Evolutionary conservation across 30 jellyfish, hydroid and myxozoan species (phyloP), one percentile per base, ranked within the genome.

Genomic region (Phacellophora camtschatica): DNA sequence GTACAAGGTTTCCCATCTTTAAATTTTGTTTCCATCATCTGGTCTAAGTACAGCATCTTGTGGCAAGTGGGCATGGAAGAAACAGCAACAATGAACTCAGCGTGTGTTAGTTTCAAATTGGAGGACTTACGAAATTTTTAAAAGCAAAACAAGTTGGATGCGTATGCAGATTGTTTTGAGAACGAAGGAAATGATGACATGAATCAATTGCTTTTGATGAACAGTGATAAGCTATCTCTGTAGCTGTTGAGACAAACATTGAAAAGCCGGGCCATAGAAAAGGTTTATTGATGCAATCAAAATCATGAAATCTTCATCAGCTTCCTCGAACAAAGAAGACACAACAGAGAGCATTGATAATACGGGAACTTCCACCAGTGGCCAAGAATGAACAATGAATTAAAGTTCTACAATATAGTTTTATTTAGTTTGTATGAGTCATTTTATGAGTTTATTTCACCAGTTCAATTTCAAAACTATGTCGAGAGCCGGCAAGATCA

Each of bases 231-330:
- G 36, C 61, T 65, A 65, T 25, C 22, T 35, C 3, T 65, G 79
- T 39, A 4, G 51, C 51, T 20, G 35, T 30, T 4, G 58, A 65
- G 22, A 65, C 51, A 35, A 35, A 39, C 24, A 39, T 65, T 65
- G 51, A 35, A 39, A 65, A 65, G 62, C 63, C 49, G 30, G 79
- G 79, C 58, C 79, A 65, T 61, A 33, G 62, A 54, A 54, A 54
- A 54, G 69, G 22, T 54, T 54, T 54, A 6, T 54, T 7, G 69
- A 27, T 54, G 69, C 69, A 27, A 54, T 54, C 6, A 32, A 54
- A 54, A 54, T 54, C 36, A 9, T 54, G 35, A 54, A 54, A 32
- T 54, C 69, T 5, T 54, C 69, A 54, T 2, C 69, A 54, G 16
- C 69, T 13, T 54, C 69, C 12, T 1, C 69, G 36, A 18, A 15